phyloP scores from a whole-genome alignment of 2,797 vertebrate genomes.

The Sebastolobus alascanus region DNA sequence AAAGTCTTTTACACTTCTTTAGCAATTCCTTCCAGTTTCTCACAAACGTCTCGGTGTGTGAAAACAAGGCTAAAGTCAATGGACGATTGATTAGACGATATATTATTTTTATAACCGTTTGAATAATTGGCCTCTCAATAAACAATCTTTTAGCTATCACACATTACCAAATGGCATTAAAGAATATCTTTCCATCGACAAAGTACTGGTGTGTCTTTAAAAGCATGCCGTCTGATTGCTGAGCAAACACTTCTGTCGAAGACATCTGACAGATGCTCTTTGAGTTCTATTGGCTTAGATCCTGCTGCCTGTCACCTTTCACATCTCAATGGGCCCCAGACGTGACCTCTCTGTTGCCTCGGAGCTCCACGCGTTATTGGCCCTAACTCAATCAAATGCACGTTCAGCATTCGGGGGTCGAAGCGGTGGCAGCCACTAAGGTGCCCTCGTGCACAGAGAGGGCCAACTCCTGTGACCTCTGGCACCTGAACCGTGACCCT shows the following conservation, averaged over 20 bases:
- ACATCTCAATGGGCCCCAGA: slow-evolving; percentile 84
- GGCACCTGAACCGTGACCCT: slow-evolving; percentile 86
- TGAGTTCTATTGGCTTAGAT: slow-evolving; percentile 86
- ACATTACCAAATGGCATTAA: slow-evolving; percentile 4
- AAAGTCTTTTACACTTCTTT: slow-evolving; percentile 78
- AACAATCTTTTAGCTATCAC: background rate
- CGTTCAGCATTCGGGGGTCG: slow-evolving; percentile 86
- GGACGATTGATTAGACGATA: slow-evolving; percentile 20
- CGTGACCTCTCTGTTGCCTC: slow-evolving; percentile 83
- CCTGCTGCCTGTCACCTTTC: slow-evolving; percentile 87
- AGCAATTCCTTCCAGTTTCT: slow-evolving; percentile 57
- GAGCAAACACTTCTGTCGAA: slow-evolving; percentile 85
- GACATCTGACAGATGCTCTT: slow-evolving; percentile 84
- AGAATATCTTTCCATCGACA: slow-evolving; percentile 42
- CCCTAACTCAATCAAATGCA: slow-evolving; percentile 89
- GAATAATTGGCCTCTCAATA: slow-evolving; percentile 5
- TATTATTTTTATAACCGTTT: slow-evolving; percentile 8
- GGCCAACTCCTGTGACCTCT: slow-evolving; percentile 80
- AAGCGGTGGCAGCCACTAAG: slow-evolving; percentile 75
- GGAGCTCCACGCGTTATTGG: slow-evolving; percentile 84
- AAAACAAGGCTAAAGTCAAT: slow-evolving; percentile 25
- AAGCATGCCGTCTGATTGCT: slow-evolving; percentile 78
- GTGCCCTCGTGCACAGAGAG: slow-evolving; percentile 72
- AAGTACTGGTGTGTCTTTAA: slow-evolving; percentile 63
- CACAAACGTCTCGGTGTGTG: slow-evolving; percentile 25